Percentiles rank a stretch among this genome's conserved stretches.
Evolutionary conservation across 2,797 vertebrate species (phyloP).

Genomic region (Hydrophis major): DNA sequence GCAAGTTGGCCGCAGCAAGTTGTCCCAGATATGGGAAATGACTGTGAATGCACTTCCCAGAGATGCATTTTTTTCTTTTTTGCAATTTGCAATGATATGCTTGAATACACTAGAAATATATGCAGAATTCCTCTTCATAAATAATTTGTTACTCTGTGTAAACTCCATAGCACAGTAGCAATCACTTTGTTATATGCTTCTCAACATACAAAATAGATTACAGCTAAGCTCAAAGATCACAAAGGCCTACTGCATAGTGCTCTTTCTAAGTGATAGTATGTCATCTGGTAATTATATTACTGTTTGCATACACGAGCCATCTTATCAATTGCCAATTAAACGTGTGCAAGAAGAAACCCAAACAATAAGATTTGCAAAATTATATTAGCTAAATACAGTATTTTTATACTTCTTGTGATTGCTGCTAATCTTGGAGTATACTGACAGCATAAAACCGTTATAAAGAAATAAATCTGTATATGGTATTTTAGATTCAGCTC

Average conservation of each 20-base stretch:
- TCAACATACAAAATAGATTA: neutral
- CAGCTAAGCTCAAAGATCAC: neutral
- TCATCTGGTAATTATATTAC: neutral
- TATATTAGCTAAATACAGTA: neutral
- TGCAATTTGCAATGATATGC: neutral
- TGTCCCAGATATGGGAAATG: neutral
- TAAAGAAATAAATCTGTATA: neutral
- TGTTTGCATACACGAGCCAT: neutral
- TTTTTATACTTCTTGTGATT: neutral
- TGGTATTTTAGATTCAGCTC: neutral
- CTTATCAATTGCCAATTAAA: neutral
- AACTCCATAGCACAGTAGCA: neutral
- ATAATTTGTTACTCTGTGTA: neutral
- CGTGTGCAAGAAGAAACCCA: neutral
- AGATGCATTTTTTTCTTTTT: neutral
- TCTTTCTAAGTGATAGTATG: neutral
- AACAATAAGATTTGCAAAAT: neutral
- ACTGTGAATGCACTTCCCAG: neutral
- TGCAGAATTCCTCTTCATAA: neutral
- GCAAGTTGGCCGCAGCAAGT: neutral
- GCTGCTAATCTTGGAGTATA: neutral
- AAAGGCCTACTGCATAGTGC: neutral
- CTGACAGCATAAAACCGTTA: neutral
- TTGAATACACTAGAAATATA: neutral
- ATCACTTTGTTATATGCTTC: neutral